Evolutionary conservation across 2,888 invertebrate species (phyloP).

Genomic region (Drosophila buzzatii): DNA sequence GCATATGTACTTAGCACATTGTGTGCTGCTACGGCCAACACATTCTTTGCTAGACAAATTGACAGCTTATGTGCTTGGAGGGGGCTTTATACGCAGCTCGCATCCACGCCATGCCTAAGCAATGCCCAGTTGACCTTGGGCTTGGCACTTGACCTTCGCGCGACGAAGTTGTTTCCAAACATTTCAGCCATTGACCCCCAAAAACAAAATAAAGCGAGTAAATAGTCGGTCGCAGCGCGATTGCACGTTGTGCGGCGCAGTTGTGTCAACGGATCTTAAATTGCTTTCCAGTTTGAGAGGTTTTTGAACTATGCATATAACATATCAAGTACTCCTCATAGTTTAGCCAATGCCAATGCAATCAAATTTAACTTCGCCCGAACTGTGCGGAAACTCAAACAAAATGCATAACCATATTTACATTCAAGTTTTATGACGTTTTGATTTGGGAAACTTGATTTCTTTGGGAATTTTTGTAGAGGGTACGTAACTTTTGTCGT

Average conservation of each 20-base stretch:
- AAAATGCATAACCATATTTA: slow-evolving; percentile 45
- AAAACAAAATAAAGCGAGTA: slow-evolving; percentile 23
- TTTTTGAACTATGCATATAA: slow-evolving; percentile 67
- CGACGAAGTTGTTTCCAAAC: slow-evolving; percentile 47
- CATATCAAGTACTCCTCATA: slow-evolving; percentile 11
- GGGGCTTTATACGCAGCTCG: neutral
- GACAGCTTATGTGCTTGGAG: slow-evolving; percentile 25
- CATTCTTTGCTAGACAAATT: slow-evolving; percentile 24
- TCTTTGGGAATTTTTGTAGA: neutral
- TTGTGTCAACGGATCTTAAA: slow-evolving; percentile 76
- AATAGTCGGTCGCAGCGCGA: slow-evolving; percentile 18
- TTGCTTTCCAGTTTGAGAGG: slow-evolving; percentile 64
- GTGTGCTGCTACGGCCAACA: neutral
- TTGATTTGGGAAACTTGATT: slow-evolving; percentile 47
- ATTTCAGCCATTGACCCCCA: slow-evolving; percentile 74
- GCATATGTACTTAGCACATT: slow-evolving; percentile 23
- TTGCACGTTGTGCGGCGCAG: slow-evolving; percentile 29
- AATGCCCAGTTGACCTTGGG: slow-evolving; percentile 42
- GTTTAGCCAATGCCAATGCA: slow-evolving; percentile 46
- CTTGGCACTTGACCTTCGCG: slow-evolving; percentile 63
- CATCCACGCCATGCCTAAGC: neutral
- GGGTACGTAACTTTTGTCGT: neutral
- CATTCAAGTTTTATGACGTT: slow-evolving; percentile 27
- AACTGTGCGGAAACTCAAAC: slow-evolving; percentile 46
- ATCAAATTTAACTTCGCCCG: slow-evolving; percentile 15